Evolutionary conservation across 2,888 invertebrate species (phyloP), one percentile per base, ranked within the genome.

Genomic region (Sturmia bella): DNA sequence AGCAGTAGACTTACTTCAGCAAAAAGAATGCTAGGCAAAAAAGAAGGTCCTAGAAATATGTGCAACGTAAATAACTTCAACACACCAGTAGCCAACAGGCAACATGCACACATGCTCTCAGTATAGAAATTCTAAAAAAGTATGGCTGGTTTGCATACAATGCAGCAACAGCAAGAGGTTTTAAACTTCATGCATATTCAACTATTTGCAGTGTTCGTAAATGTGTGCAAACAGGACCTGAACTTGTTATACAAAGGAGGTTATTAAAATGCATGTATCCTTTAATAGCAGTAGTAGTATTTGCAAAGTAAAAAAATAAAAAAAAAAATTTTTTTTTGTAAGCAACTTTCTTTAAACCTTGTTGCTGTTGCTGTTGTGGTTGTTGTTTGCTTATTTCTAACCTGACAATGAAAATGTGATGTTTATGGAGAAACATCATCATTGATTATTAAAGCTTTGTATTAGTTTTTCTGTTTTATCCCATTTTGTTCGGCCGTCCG

Each of bases 241-340:
- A 81, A 76, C 72, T 81, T 81, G 81, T 73, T 81, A 78, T 74
- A 82, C 69, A 82, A 78, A 77, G 81, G 81, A 82, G 64, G 81
- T 78, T 82, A 78, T 82, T 82, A 82, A 82, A 82, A 82, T 82
- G 57, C 77, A 70, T 78, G 74, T 56, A 78, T 82, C 70, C 77
- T 76, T 68, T 74, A 41, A 74, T 39, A 64, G 15, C 63, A 13
- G 45, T 3, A 45, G 43, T 39, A 24, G 54, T 24, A 39, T n/a
- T 64, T 59, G 69, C 57, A 63, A 17, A 37, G n/a, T n/a, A n/a
- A n/a, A n/a, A n/a, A n/a, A n/a, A n/a, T n/a, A n/a, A n/a, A n/a
- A n/a, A n/a, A n/a, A n/a, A n/a, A n/a, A n/a, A n/a, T n/a, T 32
- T 4, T 32, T 57, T 57, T 24, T 52, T 41, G 37, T 17, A 21